Percentiles rank a stretch among this genome's conserved stretches.
Conservation (phyloP, 1,140 invertebrate genomes). For the Caenorhabditis briggsae region DNA sequence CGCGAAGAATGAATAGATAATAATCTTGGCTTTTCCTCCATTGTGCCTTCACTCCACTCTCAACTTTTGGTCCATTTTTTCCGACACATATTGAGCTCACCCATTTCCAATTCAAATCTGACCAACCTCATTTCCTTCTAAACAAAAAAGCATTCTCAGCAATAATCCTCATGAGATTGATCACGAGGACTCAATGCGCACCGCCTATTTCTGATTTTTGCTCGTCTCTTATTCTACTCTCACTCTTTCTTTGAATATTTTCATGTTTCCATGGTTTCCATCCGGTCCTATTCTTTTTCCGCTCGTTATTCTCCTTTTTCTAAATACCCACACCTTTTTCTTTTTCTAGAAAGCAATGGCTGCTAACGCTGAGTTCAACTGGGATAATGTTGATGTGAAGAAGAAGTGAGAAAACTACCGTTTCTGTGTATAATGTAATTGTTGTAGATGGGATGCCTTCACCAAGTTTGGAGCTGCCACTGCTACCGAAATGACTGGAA, state of each 20-base stretch:
- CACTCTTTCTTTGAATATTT: neutral
- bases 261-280: slow-evolving; percentile 50
- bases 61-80: slow-evolving; percentile 1
- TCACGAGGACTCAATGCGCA: neutral
- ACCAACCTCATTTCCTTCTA: too few relatives aligned
- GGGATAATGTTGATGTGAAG: slow-evolving; percentile 67
- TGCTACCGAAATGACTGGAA: slow-evolving; percentile 88
- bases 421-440: slow-evolving; percentile 19
- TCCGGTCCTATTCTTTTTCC: slow-evolving; percentile 22
- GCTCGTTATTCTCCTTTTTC: neutral
- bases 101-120: neutral
- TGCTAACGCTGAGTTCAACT: slow-evolving; percentile 64
- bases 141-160: too few relatives aligned
- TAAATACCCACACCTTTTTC: neutral
- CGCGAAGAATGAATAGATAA: slow-evolving; percentile 49
- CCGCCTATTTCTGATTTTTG: neutral
- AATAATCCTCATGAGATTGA: neutral
- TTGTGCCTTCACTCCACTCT: slow-evolving; percentile 9
- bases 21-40: slow-evolving; percentile 3
- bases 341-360: slow-evolving; percentile 21
- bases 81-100: neutral
- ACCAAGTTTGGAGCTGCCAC: slow-evolving; percentile 90
- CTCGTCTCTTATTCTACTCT: slow-evolving; percentile 4
- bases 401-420: slow-evolving; percentile 57
- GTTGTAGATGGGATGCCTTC: slow-evolving; percentile 82